Evolutionary conservation across 2,888 invertebrate species (phyloP), one percentile per base, ranked within the genome.

Genomic region (Anoncus sp.): DNA sequence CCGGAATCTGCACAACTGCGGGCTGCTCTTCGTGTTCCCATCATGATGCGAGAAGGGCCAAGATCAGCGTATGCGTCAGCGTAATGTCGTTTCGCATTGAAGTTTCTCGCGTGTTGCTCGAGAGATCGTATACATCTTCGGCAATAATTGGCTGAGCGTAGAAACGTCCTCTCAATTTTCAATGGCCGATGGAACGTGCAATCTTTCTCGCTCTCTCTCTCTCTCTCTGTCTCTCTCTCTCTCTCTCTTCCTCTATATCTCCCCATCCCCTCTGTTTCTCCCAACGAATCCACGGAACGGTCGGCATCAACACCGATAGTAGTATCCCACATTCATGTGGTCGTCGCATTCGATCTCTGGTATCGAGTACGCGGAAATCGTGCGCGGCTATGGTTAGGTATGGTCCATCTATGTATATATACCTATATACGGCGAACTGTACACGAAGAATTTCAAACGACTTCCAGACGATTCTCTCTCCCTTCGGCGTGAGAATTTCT

Each of bases 401-500:
- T 40, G 12, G n/a, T n/a, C n/a, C n/a, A 18, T 35, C 20, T 40
- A 63, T 35, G 18, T 45, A 4, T 62, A 12, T 62, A 40, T 40
- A 70, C n/a, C n/a, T 35, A 18, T 51, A 24, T 47, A 57, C 27
- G 43, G 65, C 18, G 43, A 70, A 65, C 38, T 45, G 35, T 62
- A 62, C 60, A 53, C 53, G 51, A 43, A 53, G 71, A 75, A 76
- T 76, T 76, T 12, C 71, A 66, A 76, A 66, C 76, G 60, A 62
- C 71, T 72, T 63, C 55, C 27, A 57, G 49, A 62, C 51, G 60
- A 40, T 57, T 62, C 53, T 62, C 53, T 53, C 65, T 60, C 49
- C 53, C 38, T 47, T 59, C 40, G 70, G 76, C 76, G 76, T 76
- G 76, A 76, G 76, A 76, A 76, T 60, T 76, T 76, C 71, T 76